Percentiles rank a stretch among this genome's conserved stretches.
Evolutionary conservation across 1,140 invertebrate genomes (phyloP).

Genomic region (Temnothorax curvispinosus): DNA sequence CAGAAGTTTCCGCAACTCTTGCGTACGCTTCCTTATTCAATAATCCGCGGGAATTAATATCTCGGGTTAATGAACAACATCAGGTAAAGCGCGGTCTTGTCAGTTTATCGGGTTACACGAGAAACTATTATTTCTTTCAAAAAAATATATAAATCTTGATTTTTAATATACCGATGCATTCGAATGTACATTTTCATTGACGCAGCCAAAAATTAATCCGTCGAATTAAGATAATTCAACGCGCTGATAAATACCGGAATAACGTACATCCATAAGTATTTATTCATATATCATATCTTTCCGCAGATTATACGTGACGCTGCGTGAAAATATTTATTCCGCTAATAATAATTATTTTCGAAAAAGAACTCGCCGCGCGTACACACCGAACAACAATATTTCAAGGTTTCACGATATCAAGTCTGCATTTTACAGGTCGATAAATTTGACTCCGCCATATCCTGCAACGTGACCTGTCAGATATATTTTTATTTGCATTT

Average conservation of each 20-base stretch:
- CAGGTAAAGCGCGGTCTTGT: not conserved
- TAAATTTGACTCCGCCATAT: conserved; percentile 23
- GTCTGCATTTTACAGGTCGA: not conserved
- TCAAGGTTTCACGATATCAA: conserved; percentile 23
- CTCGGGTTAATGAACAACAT: conserved; percentile 2
- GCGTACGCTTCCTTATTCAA: conserved; percentile 28
- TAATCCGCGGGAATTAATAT: conserved; percentile 7
- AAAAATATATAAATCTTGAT: not conserved
- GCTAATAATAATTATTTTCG: not conserved
- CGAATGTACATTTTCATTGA: not conserved
- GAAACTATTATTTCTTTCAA: not conserved
- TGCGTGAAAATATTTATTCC: not conserved
- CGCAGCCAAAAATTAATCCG: not conserved
- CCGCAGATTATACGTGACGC: not conserved
- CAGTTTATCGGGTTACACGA: not conserved
- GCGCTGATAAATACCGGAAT: not conserved
- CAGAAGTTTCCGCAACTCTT: conserved; percentile 12
- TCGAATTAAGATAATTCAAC: conserved; percentile 16
- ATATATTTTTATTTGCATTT: conserved; percentile 51
- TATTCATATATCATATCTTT: not conserved
- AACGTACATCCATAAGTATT: not conserved
- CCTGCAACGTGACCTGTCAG: conserved; percentile 8
- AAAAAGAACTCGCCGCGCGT: not conserved
- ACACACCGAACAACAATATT: conserved; percentile 1
- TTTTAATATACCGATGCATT: not conserved